Conservation (phyloP, 2,888 invertebrate genomes). For the Hermaeophaga mercurialis region DNA sequence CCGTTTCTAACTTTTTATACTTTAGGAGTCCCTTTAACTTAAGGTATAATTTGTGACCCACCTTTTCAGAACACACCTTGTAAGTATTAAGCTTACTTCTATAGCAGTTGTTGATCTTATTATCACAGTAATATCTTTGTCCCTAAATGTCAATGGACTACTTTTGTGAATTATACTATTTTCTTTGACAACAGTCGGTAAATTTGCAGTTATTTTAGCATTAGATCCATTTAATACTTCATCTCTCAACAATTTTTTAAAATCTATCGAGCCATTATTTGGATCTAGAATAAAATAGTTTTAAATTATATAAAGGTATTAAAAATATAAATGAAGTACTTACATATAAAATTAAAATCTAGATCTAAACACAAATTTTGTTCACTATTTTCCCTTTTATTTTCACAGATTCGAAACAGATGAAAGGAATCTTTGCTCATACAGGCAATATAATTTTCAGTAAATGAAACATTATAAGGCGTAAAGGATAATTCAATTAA, state of each 20-base stretch:
- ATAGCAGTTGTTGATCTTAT: slow-evolving; percentile 52
- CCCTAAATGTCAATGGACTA: slow-evolving; percentile 56
- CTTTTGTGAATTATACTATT: slow-evolving; percentile 56
- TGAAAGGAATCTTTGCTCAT: slow-evolving; percentile 66
- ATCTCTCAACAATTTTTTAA: slow-evolving; percentile 48
- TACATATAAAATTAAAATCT: slow-evolving; percentile 50
- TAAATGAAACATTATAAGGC: slow-evolving; percentile 64
- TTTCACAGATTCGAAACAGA: slow-evolving; percentile 62
- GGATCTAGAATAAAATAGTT: slow-evolving; percentile 38
- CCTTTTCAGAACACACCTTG: no score
- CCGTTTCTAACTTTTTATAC: no score
- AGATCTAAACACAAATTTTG: slow-evolving; percentile 35
- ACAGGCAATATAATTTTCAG: slow-evolving; percentile 72
- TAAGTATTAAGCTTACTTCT: slow-evolving; percentile 41
- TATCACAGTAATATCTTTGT: slow-evolving; percentile 57
- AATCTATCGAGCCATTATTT: slow-evolving; percentile 49
- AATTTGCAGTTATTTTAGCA: slow-evolving; percentile 54
- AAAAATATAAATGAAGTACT: no score
- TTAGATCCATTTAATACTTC: slow-evolving; percentile 46
- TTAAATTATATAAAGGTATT: no score
- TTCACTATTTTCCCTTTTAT: slow-evolving; percentile 31
- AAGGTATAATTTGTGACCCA: no score
- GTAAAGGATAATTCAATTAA: slow-evolving; percentile 68
- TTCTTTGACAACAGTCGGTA: slow-evolving; percentile 55
- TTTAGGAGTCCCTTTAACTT: no score